Base-by-base conservation (phyloP, 2,113 vertebrate genomes). In the Heterotis niloticus region DNA sequence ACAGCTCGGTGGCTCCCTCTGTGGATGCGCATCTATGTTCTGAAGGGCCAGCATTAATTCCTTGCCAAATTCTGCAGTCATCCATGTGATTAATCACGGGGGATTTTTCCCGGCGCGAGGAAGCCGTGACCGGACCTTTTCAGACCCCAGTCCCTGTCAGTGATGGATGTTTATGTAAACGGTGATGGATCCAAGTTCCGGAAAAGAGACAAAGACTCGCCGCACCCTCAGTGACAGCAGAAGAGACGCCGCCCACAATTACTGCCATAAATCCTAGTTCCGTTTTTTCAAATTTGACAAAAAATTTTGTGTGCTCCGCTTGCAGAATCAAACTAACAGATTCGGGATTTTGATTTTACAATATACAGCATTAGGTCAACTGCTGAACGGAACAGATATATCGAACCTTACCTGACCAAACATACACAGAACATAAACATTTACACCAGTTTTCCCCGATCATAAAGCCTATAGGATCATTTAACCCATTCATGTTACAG, bases 101-200 rank as follows among this genome's bases (percentile, higher is more conserved):
- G 81, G 80, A 85, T 85, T 88, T 82, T 82, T 72, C 81, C 76
- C 77, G 82, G 54, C 68, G 85, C 83, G 89, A 86, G 87, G 90
- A 85, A 83, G 81, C 76, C 86, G 84, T 86, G 82, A 7, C 86
- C 90, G 90, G 92, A 89, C 90, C 90, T 92, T 91, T 90, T 80
- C 83, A 79, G 88, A 18, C 84, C 88, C 85, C n/a, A 77, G 79
- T 88, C 70, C 85, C 81, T 79, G 84, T 74, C 64, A 14, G 64
- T 91, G 91, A 92, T 91, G 87, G 89, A 91, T 91, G 87, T 57
- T 68, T n/a, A 81, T 84, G 84, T 87, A 83, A 80, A 85, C 88
- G 90, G 88, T 86, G 89, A 86, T 79, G 81, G 80, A 87, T 76
- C 82, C 57, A 80, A 81, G 81, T 75, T 80, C 84, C 78, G 79